A percentile compares a stretch with the other conserved stretches of the same genome.
Evolutionary conservation across 2,113 vertebrate species (phyloP).

Genomic region (Colius striatus): DNA sequence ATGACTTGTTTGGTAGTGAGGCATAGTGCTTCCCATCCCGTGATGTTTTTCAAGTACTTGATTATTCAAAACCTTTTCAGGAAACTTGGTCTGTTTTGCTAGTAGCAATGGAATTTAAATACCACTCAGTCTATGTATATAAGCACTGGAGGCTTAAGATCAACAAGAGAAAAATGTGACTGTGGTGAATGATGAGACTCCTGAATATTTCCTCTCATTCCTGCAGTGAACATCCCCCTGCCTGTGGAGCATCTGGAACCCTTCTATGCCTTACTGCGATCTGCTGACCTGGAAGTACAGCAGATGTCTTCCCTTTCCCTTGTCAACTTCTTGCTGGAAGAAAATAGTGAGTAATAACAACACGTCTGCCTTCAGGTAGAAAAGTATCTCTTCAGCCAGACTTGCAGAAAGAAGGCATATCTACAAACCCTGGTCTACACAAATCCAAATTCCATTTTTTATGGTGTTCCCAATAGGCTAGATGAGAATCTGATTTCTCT

Average conservation of each 20-base stretch:
- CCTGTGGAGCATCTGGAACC: constrained; percentile 77
- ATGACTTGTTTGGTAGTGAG: background rate
- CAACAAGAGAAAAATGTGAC: background rate
- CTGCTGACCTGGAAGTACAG: constrained; percentile 80
- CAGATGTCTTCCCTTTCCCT: constrained; percentile 79
- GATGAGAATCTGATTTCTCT: background rate
- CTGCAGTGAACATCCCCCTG: constrained; percentile 72
- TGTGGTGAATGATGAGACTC: background rate
- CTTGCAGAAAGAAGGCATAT: background rate
- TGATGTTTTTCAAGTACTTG: background rate
- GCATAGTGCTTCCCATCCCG: background rate
- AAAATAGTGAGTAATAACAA: constrained; percentile 75
- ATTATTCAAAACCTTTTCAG: constrained; percentile 25
- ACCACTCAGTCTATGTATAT: background rate
- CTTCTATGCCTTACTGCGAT: constrained; percentile 75
- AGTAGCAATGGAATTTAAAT: background rate
- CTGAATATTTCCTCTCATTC: background rate
- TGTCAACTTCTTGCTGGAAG: constrained; percentile 80
- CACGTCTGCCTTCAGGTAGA: background rate
- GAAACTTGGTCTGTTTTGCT: background rate
- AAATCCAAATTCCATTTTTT: background rate
- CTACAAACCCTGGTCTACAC: background rate
- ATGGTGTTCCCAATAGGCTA: background rate
- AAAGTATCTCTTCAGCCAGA: background rate
- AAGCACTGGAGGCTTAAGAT: background rate